A percentile compares a stretch with the other conserved stretches of the same genome.
phyloP scores from a whole-genome alignment of 2,888 invertebrate genomes.

The Tetrapedia diversipes region DNA sequence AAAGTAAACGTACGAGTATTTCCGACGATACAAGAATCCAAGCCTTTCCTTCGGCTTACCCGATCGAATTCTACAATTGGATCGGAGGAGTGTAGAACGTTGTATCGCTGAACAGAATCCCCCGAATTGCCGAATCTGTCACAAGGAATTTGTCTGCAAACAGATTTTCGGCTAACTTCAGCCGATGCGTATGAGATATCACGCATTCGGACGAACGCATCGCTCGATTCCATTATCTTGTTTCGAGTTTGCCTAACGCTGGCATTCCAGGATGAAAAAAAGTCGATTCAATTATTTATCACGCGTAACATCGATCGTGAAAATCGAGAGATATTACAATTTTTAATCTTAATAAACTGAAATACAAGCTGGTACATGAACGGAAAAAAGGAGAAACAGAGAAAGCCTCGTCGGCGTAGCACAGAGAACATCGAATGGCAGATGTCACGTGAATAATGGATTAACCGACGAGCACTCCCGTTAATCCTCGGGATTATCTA shows the following conservation, averaged over 20 bases:
- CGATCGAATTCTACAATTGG: slow-evolving; percentile 66
- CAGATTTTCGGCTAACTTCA: slow-evolving; percentile 48
- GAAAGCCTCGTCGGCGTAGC: slow-evolving; percentile 9
- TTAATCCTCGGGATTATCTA: slow-evolving; percentile 71
- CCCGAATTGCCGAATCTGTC: slow-evolving; percentile 68
- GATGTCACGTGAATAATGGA: slow-evolving; percentile 56
- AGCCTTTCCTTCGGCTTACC: slow-evolving; percentile 18
- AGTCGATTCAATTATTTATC: too few species aligned
- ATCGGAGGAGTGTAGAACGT: slow-evolving; percentile 77
- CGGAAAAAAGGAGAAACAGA: slow-evolving; percentile 9
- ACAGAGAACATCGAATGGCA: slow-evolving; percentile 50
- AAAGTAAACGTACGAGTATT: too few species aligned
- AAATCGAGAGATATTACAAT: too few species aligned
- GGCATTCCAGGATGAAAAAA: too few species aligned
- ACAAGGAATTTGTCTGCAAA: slow-evolving; percentile 60
- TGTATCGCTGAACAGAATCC: slow-evolving; percentile 73
- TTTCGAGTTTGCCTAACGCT: too few species aligned
- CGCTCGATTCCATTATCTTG: slow-evolving; percentile 7
- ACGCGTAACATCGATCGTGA: too few species aligned
- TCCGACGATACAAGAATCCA: background rate
- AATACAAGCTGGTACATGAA: background rate
- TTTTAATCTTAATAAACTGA: background rate
- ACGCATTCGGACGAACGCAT: background rate
- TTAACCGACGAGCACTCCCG: slow-evolving; percentile 62
- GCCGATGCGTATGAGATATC: slow-evolving; percentile 18